Evolutionary conservation across 2,113 vertebrate species (phyloP).

Genomic region (Haplochromis vanheusdeni): DNA sequence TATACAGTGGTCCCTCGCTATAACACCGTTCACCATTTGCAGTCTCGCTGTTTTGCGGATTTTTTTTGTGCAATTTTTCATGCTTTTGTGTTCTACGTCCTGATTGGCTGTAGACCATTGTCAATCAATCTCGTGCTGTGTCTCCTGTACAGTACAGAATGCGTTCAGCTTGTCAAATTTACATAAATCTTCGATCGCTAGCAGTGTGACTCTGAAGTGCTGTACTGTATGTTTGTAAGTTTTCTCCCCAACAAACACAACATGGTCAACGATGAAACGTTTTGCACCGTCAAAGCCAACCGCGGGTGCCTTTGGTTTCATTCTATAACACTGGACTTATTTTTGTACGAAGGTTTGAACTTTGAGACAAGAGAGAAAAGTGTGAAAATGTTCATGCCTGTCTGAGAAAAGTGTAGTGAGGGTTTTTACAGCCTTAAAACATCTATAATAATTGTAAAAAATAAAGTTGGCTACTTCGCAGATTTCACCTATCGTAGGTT

Average conservation of each 20-base stretch:
- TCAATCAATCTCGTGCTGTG: background rate
- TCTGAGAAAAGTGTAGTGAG: background rate
- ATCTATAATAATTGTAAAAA: background rate
- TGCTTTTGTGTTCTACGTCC: background rate
- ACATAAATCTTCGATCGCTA: background rate
- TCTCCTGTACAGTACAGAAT: background rate
- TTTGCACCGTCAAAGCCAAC: too few species aligned
- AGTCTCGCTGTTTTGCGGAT: accelerated
- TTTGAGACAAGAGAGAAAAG: background rate
- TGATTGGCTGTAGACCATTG: background rate
- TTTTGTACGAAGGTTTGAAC: background rate
- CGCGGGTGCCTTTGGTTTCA: background rate
- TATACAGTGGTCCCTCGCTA: background rate
- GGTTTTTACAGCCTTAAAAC: background rate
- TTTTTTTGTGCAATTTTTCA: background rate
- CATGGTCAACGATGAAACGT: too few species aligned
- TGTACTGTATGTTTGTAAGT: too few species aligned
- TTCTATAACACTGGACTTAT: background rate
- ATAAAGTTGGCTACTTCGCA: background rate
- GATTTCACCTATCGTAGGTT: background rate
- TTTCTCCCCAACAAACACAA: too few species aligned
- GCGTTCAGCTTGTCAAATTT: background rate
- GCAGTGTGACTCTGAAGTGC: background rate
- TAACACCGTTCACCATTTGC: background rate
- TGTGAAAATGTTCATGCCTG: background rate